phyloP scores from a whole-genome alignment of 2,888 invertebrate genomes.

The Polyommatus icarus region DNA sequence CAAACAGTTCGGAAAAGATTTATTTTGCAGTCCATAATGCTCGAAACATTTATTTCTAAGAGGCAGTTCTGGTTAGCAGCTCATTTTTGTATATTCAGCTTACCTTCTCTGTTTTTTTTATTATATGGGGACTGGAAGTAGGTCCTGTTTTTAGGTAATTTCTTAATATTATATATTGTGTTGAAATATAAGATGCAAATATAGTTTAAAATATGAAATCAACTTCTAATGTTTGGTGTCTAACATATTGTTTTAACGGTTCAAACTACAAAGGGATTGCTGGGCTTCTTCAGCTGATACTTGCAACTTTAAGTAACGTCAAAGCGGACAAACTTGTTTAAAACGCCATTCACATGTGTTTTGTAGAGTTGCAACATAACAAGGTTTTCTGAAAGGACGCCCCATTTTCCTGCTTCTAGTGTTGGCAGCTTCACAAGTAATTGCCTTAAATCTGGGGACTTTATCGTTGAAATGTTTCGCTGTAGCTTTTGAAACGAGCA shows the following conservation, averaged over 20 bases:
- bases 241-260: no score
- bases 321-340: background rate
- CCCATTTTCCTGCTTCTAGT: slow-evolving; percentile 36
- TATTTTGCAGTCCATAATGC: background rate
- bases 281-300: background rate
- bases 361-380: slow-evolving; percentile 33
- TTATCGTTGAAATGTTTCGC: slow-evolving; percentile 26
- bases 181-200: no score
- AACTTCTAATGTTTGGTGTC: no score
- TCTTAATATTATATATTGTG: no score
- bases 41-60: background rate
- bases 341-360: background rate
- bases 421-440: slow-evolving; percentile 33
- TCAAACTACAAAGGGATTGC: no score
- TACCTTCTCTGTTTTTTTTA: no score
- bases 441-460: slow-evolving; percentile 32
- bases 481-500: slow-evolving; percentile 12
- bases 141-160: no score
- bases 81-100: background rate
- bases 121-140: no score
- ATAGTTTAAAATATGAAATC: no score
- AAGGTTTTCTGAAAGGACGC: slow-evolving; percentile 34
- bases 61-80: no score
- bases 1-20: slow-evolving; percentile 22
- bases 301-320: background rate